These are phyloP conservation scores for Chionodraco myersi DNA, from an alignment of 2,113 vertebrate species.

Conservation along the genomic window DNA sequence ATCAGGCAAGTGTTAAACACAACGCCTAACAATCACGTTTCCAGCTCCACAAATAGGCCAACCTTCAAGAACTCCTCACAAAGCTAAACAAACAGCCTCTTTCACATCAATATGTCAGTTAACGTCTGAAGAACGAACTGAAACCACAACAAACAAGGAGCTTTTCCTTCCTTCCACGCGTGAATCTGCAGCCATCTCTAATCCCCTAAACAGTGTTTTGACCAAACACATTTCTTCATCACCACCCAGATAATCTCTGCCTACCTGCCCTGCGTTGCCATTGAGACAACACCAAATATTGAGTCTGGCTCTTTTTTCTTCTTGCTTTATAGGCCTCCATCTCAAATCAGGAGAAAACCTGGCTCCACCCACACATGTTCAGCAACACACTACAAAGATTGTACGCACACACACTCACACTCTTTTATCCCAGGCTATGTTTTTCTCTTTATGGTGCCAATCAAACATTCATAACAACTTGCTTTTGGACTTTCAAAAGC, in stretches of 20 bases:
- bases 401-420: slow-evolving; percentile 14
- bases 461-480: slow-evolving; percentile 58
- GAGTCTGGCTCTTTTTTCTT: slow-evolving; percentile 45
- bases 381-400: slow-evolving; percentile 34
- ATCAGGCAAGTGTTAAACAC: slow-evolving; percentile 49
- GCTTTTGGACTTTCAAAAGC: slow-evolving; percentile 46
- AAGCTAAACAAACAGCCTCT: slow-evolving; percentile 52
- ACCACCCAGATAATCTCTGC: slow-evolving; percentile 43
- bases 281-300: slow-evolving; percentile 21
- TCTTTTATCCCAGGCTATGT: slow-evolving; percentile 30
- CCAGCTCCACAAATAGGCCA: slow-evolving; percentile 53
- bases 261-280: slow-evolving; percentile 15
- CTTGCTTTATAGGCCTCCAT: slow-evolving; percentile 39
- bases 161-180: slow-evolving; percentile 26
- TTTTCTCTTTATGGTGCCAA: slow-evolving; percentile 34
- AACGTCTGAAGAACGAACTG: slow-evolving; percentile 23
- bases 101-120: slow-evolving; percentile 45
- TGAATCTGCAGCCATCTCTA: slow-evolving; percentile 34
- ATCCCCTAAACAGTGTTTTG: slow-evolving; percentile 39
- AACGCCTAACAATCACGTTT: slow-evolving; percentile 37
- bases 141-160: slow-evolving; percentile 48
- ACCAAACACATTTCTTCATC: slow-evolving; percentile 24
- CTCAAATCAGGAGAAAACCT: slow-evolving; percentile 27
- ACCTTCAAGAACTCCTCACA: slow-evolving; percentile 51
- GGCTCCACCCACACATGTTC: slow-evolving; percentile 45